phyloP scores from a whole-genome alignment of 2,888 invertebrate species.

The Polylopha cassiicola region DNA sequence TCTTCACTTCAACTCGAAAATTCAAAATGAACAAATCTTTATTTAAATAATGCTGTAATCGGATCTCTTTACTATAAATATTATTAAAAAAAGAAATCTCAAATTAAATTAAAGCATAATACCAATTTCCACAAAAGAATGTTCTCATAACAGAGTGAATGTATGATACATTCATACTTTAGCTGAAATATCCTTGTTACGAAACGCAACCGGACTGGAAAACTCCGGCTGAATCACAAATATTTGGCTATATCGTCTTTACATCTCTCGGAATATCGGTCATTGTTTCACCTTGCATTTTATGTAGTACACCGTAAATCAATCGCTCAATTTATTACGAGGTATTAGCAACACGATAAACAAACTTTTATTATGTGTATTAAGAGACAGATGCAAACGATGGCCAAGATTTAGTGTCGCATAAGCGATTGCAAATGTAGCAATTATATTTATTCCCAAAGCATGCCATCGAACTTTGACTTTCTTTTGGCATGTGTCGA shows the following conservation, averaged over 20 bases:
- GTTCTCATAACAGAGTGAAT: too few relatives aligned
- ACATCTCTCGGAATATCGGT: background rate
- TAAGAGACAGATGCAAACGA: background rate
- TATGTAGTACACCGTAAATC: slow-evolving; percentile 4
- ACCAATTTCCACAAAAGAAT: too few relatives aligned
- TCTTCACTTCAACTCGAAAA: too few relatives aligned
- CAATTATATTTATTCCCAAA: slow-evolving; percentile 13
- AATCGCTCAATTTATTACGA: slow-evolving; percentile 12
- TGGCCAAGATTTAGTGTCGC: slow-evolving; percentile 7
- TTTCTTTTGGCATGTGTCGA: slow-evolving; percentile 64
- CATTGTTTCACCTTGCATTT: background rate
- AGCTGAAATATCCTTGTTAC: too few relatives aligned
- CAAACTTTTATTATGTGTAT: slow-evolving; percentile 9
- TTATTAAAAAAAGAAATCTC: too few relatives aligned
- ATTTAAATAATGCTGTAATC: too few relatives aligned
- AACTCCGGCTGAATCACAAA: background rate
- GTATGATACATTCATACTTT: too few relatives aligned
- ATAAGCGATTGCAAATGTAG: slow-evolving; percentile 8
- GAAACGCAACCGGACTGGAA: too few relatives aligned
- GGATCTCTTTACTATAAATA: too few relatives aligned
- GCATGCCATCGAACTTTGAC: slow-evolving; percentile 67
- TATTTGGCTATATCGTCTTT: background rate
- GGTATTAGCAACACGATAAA: slow-evolving; percentile 11
- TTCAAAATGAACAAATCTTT: too few relatives aligned
- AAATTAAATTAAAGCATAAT: too few relatives aligned